Base-by-base conservation (phyloP, 2,888 invertebrate species). In the Megalurothrips usitatus region DNA sequence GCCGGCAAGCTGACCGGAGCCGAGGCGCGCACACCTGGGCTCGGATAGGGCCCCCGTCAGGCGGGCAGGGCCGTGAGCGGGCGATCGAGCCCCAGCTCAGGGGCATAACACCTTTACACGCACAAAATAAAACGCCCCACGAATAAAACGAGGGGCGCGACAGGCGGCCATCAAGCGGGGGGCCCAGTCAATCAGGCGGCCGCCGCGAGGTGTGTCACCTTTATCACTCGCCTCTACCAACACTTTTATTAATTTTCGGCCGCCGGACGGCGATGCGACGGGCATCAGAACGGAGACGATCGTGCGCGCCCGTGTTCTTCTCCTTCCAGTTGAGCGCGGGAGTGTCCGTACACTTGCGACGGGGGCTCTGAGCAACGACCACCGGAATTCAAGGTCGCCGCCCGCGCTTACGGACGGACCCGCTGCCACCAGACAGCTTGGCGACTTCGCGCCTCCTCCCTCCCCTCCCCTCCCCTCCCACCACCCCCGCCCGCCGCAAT, bases 21-120 rank as follows among this genome's bases (percentile, higher is more conserved):
- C 58, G 34, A 58, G 19, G 6, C 58, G 17, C 19, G 58, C 58
- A 58, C 58, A 58, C 58, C 58, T 58, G 58, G 58, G 58, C 58
- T 58, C 19, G 34, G 34, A 2, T 43, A 43, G 34, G 34, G 34
- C 34, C 34, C 34, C 34, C 34, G 34, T 6, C 58, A 58, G 58
- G 58, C 10, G 11, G 26, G 9, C 68, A 12, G 68, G 26, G 26
- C 68, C 68, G 68, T 75, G 68, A 75, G 68, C 68, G 68, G 23
- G 68, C 68, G 68, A 75, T n/a, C 68, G 23, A 26, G 68, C 68
- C 1, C 8, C 68, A 75, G 68, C 68, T 75, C 68, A 75, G 68
- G 68, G 68, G 68, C 68, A 75, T 75, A 75, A 75, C 68, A 75
- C 23, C 68, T 26, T 26, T 75, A 75, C 68, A 23, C 68, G 68